Evolutionary conservation across 1,140 invertebrate genomes (phyloP).

Genomic region (Ceratina calcarata): DNA sequence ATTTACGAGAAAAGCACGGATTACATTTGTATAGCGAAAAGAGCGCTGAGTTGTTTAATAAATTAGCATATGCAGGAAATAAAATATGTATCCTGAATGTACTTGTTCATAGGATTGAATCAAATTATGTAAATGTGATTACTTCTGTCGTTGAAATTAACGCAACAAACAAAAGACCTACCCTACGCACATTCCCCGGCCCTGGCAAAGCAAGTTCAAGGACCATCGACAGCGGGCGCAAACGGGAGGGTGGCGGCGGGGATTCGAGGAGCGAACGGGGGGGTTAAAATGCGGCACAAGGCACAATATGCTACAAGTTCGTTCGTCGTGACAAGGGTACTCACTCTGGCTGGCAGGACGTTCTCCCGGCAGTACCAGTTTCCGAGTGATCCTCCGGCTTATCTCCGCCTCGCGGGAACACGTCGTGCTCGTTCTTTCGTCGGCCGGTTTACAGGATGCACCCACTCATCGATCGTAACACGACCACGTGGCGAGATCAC

Average conservation of each 20-base stretch:
- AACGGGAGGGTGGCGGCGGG: neutral
- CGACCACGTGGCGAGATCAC: slow-evolving; percentile 47
- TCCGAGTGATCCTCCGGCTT: slow-evolving; percentile 32
- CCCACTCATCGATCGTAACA: slow-evolving; percentile 45
- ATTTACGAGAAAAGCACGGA: too few relatives aligned
- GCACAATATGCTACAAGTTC: slow-evolving; percentile 38
- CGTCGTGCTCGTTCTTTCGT: slow-evolving; percentile 31
- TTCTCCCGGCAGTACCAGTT: slow-evolving; percentile 35
- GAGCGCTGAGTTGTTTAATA: too few relatives aligned
- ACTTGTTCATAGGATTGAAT: too few relatives aligned
- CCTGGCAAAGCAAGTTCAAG: slow-evolving; percentile 28
- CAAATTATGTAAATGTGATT: neutral
- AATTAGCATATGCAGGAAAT: too few relatives aligned
- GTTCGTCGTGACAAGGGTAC: slow-evolving; percentile 43
- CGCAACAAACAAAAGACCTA: slow-evolving; percentile 22
- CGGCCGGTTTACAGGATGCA: slow-evolving; percentile 35
- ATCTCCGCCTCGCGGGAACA: slow-evolving; percentile 14
- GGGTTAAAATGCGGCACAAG: neutral
- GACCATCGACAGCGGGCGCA: slow-evolving; percentile 23
- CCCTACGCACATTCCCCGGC: slow-evolving; percentile 3
- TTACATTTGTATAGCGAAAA: too few relatives aligned
- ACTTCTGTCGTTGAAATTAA: neutral
- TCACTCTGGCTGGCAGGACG: slow-evolving; percentile 50
- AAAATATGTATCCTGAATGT: too few relatives aligned
- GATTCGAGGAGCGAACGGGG: neutral